Evolutionary conservation across 2,797 vertebrate genomes (phyloP), one percentile per base, ranked within the genome.

Genomic region (Enteromius fasciolatus): DNA sequence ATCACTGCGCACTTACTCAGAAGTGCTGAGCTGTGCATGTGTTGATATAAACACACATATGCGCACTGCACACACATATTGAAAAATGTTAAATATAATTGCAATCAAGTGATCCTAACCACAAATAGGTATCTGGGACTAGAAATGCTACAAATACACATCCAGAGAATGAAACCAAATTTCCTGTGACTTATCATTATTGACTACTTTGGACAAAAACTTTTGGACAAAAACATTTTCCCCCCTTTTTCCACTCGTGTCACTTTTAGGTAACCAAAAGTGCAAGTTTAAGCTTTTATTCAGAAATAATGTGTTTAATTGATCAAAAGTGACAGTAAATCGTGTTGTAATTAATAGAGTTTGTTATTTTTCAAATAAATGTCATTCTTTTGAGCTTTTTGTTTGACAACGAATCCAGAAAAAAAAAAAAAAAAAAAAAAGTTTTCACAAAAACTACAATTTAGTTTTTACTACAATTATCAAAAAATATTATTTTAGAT

Each of bases 41-140:
- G 68, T 23, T 72, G 78, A 80, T 48, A 12, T 8, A 23, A 73
- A 18, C 39, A 61, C n/a, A 14, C 17, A 39, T 64, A 39, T 52
- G 63, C 20, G 11, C 61, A 48, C 28, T 36, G 41, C 61, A 17
- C 48, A 41, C 61, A 67, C 28, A 52, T 4, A 3, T n/a, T 41
- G 12, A n/a, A 52, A 33, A 33, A 50, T 1, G 28, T 23, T 64
- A 8, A n/a, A n/a, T 25, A 48, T 9, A 28, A 18, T 66, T 52
- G 61, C 28, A 28, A 48, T 61, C 68, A 73, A 31, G 1, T 50
- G n/a, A 73, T 44, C 17, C 41, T 44, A 5, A 46, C 36, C 36
- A 3, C 44, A 72, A 28, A 50, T 52, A 31, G 17, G 50, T 4
- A 50, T 31, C 44, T 50, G 17, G 69, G 23, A 11, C 15, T 50